phyloP scores from a whole-genome alignment of 2,113 vertebrate genomes.

The Clarias batrachus region DNA sequence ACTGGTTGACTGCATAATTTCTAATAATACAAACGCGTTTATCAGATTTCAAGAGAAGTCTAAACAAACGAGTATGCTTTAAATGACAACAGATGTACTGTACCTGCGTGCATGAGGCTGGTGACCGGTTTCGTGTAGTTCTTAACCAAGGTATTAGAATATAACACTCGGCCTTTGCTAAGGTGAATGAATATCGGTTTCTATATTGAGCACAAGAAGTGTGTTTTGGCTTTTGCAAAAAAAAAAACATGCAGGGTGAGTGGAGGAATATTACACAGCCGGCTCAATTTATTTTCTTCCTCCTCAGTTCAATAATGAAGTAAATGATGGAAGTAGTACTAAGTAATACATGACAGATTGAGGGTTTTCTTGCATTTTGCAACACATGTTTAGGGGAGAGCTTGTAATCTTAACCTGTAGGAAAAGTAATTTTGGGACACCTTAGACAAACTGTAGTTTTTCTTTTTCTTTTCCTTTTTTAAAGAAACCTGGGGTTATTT shows the following conservation, averaged over 20 bases:
- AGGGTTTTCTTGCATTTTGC: background rate
- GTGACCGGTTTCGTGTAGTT: slow-evolving; percentile 32
- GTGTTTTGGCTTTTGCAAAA: background rate
- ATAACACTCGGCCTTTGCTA: slow-evolving; percentile 12
- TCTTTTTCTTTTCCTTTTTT: background rate
- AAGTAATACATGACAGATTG: background rate
- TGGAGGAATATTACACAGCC: background rate
- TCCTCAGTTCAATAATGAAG: background rate
- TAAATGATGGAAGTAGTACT: background rate
- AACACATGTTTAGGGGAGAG: background rate
- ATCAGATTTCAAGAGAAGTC: background rate
- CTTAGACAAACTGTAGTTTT: background rate
- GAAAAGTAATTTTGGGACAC: background rate
- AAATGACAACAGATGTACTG: background rate
- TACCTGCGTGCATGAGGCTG: slow-evolving; percentile 44
- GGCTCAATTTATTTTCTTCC: background rate
- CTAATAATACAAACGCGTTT: slow-evolving; percentile 9
- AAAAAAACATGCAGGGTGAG: background rate
- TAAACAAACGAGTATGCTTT: background rate
- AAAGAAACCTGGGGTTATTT: background rate
- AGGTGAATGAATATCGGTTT: slow-evolving; percentile 30
- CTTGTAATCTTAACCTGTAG: background rate
- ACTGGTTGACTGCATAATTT: slow-evolving; percentile 37
- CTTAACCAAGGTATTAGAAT: slow-evolving; percentile 35
- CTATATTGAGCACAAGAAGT: slow-evolving; percentile 20